A percentile compares a stretch with the other conserved stretches of the same genome.
These are phyloP conservation scores for Lepeophtheirus nordmannii DNA, from an alignment of 2,888 invertebrate species.

Conservation along the genomic window DNA sequence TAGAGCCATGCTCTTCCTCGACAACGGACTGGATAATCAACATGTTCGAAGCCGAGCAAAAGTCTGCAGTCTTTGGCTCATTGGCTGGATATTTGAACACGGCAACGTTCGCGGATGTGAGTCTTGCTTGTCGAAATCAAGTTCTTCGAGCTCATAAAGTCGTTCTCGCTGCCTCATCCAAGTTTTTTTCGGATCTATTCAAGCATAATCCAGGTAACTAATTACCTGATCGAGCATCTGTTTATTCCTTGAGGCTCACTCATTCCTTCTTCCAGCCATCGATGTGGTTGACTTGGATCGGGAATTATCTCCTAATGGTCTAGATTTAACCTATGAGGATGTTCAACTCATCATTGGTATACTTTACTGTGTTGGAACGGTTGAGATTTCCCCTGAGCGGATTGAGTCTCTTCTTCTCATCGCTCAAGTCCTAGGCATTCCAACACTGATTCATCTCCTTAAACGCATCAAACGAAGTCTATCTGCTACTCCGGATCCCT, in stretches of 20 bases:
- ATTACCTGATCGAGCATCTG: too few relatives aligned
- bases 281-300: slow-evolving; percentile 15
- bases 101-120: slow-evolving; percentile 15
- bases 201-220: slow-evolving; percentile 12
- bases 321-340: slow-evolving; percentile 18
- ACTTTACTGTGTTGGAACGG: slow-evolving; percentile 23
- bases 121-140: slow-evolving; percentile 12
- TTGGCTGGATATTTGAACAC: slow-evolving; percentile 12
- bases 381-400: slow-evolving; percentile 21
- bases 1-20: not conserved
- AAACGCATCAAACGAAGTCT: slow-evolving; percentile 18
- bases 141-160: slow-evolving; percentile 22
- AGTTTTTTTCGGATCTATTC: slow-evolving; percentile 18
- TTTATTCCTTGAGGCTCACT: not conserved
- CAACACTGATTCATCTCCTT: slow-evolving; percentile 18
- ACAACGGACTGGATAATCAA: slow-evolving; percentile 7
- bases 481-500: slow-evolving; percentile 2
- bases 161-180: slow-evolving; percentile 16
- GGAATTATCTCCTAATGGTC: slow-evolving; percentile 16
- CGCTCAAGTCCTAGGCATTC: slow-evolving; percentile 23
- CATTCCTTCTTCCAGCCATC: not conserved
- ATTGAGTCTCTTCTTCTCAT: slow-evolving; percentile 21
- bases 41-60: slow-evolving; percentile 21
- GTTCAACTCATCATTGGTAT: slow-evolving; percentile 19
- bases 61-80: slow-evolving; percentile 14